Base-by-base conservation (phyloP, 2,888 invertebrate genomes). In the Ormyrus pomaceus region DNA sequence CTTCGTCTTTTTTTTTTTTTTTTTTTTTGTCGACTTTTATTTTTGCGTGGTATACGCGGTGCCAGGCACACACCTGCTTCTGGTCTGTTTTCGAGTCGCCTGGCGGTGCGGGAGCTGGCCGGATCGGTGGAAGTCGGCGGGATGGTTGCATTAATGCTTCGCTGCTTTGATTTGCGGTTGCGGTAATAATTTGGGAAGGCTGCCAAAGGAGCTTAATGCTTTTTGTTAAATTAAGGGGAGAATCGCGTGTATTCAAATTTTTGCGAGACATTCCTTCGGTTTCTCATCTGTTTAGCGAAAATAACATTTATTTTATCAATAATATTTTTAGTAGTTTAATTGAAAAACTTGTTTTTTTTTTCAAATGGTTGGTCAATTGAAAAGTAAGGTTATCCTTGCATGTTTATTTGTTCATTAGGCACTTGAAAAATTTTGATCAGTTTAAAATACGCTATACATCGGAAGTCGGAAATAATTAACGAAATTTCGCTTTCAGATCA, bases 401-500 rank as follows among this genome's bases (percentile, higher is more conserved):
- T 0, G 55, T 7, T 62, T 73, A 73, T 65, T 65, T 64, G 19
- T 62, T 13, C 0, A 7, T n/a, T 13, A 45, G 45, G 46, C 53
- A 72, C 6, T 11, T 62, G 62, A 62, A 72, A 62, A 72, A 62
- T 34, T 34, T 34, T 72, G 45, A 34, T 34, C 13, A 53, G 53
- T 59, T 51, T n/a, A 61, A 70, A 70, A 45, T 70, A 34, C 4
- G 4, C 19, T 1, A 1, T 19, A 19, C 19, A 19, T 19, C 19
- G 19, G 1, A 19, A 19, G 19, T 0, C 19, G 19, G 1, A 19
- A 19, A 19, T 19, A 19, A 50, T 7, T 65, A 51, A 65, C 0
- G 34, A 13, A 13, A 70, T 5, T 46, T 55, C 48, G 4, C n/a
- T 74, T 83, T 68, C 64, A 88, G 88, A 87, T 84, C 83, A 82